Evolutionary conservation across 2,113 vertebrate genomes (phyloP), one percentile per base, ranked within the genome.

Genomic region (Cyphomyrus discorhynchus): DNA sequence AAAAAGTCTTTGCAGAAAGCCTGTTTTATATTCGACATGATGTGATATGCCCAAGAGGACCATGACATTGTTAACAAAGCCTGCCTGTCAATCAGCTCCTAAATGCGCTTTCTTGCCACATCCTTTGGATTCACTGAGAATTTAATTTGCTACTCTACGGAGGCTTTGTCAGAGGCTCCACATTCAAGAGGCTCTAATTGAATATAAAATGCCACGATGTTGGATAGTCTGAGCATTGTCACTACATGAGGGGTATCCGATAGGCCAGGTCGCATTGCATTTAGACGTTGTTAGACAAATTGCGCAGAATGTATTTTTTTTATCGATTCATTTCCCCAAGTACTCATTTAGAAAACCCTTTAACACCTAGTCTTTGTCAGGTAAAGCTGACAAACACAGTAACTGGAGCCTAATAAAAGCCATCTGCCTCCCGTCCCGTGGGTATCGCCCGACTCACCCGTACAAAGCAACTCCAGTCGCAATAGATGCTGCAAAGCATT

Each of bases 31-130:
- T 49, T 86, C 47, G 31, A 50, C 24, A 50, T 86, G 46, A 86
- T 50, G 24, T 31, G 46, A 86, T 50, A 86, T 86, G 84, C 84
- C 84, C 45, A 49, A 86, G 47, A 86, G 47, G 84, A 86, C 45
- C 7, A 86, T 31, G n/a, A 86, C 47, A 31, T 52, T 49, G 46
- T 31, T 50, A 86, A 50, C n/a, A 86, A 86, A 86, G 46, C n/a
- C 84, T 47, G 47, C 47, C 84, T 13, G 84, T 86, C 46, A 50
- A 86, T 50, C 84, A 86, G 5, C 13, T 35, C 46, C 13, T 24
- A 50, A 49, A 50, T 50, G 46, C 3, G 10, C 47, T 86, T 86
- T 50, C n/a, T 50, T 3, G 10, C 39, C 77, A 27, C 46, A 86
- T 86, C 84, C 47, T 50, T 50, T 27, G n/a, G 84, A 86, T 86